Evolutionary conservation across 1,140 invertebrate genomes (phyloP).

Genomic region (Asbolus verrucosus): DNA sequence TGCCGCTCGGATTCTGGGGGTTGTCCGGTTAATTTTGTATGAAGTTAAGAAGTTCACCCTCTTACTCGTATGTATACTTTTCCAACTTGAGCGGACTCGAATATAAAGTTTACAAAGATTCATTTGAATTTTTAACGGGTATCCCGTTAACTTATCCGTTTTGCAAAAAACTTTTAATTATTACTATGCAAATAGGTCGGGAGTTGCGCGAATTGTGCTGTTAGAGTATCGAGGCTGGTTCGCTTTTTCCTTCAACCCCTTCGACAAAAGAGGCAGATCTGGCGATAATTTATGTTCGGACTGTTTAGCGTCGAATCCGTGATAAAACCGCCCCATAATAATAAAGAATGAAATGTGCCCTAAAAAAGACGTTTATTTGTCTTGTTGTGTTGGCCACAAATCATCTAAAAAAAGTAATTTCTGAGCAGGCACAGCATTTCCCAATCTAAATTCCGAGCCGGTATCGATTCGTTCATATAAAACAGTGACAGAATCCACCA

Average conservation of each 20-base stretch:
- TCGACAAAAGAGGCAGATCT: slow-evolving; percentile 2
- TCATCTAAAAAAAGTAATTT: slow-evolving; percentile 37
- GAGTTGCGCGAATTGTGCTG: too few relatives aligned
- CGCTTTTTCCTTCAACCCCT: too few relatives aligned
- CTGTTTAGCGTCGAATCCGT: background rate
- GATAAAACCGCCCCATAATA: slow-evolving; percentile 7
- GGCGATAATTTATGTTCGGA: slow-evolving; percentile 19
- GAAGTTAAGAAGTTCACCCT: background rate
- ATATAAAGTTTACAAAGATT: slow-evolving; percentile 13
- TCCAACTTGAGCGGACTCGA: background rate
- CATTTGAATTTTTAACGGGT: slow-evolving; percentile 16
- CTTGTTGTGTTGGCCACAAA: slow-evolving; percentile 33
- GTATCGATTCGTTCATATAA: slow-evolving; percentile 38
- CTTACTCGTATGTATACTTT: background rate
- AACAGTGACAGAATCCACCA: slow-evolving; percentile 38
- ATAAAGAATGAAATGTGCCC: slow-evolving; percentile 15
- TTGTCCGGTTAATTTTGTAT: slow-evolving; percentile 28
- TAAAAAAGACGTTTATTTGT: slow-evolving; percentile 39
- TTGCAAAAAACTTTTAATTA: slow-evolving; percentile 27
- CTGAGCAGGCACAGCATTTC: slow-evolving; percentile 22
- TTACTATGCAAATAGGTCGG: slow-evolving; percentile 11
- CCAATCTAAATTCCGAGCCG: slow-evolving; percentile 31
- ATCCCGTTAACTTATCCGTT: slow-evolving; percentile 23
- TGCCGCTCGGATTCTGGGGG: slow-evolving; percentile 1
- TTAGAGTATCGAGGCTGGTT: too few relatives aligned